Base-by-base conservation (phyloP, 1,140 invertebrate genomes). In the Drosophila tani region DNA sequence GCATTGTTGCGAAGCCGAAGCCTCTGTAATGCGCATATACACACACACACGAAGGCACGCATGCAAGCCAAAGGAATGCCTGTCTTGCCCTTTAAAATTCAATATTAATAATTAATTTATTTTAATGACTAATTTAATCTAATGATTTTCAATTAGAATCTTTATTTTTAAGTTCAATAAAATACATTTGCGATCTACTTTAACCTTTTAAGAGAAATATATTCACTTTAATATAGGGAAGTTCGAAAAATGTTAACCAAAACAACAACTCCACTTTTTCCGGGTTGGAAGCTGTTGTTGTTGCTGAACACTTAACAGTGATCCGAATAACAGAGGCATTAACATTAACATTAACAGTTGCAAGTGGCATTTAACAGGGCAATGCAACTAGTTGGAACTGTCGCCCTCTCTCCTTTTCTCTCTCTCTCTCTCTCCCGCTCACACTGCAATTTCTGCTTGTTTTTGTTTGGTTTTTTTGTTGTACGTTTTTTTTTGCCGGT, bases 311-410 rank as follows among this genome's bases (percentile, higher is more conserved):
- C 15, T 38, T 40, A 58, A 58, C 55, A 40, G 55, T 38, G 15
- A 0, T 24, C 21, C 8, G 12, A 27, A 5, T 32, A 49, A 62
- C 57, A 62, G 41, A 24, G 9, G 17, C 27, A 40, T 32, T 41
- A 17, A 19, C 65, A 40, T 32, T 41, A 17, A 19, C 65, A 49
- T 41, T 50, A 71, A 71, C 69, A 71, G 50, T 35, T 70, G 51
- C 51, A 69, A 32, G 17, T 35, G 46, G 24, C 63, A 69, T 41
- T 58, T 59, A 71, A 73, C 69, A 73, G 66, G 24, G 35, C 57
- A 64, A 76, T 71, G 79, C 79, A 81, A 81, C 79, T 81, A 74
- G 74, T 75, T 78, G 64, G 47, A 75, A 46, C 35, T 56, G 19
- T 14, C 17, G 14, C n/a, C 8, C 38, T 24, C 71, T 35, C 43